Base-by-base conservation (phyloP, 2,888 invertebrate genomes). In the Acanthosepion pharaonis region DNA sequence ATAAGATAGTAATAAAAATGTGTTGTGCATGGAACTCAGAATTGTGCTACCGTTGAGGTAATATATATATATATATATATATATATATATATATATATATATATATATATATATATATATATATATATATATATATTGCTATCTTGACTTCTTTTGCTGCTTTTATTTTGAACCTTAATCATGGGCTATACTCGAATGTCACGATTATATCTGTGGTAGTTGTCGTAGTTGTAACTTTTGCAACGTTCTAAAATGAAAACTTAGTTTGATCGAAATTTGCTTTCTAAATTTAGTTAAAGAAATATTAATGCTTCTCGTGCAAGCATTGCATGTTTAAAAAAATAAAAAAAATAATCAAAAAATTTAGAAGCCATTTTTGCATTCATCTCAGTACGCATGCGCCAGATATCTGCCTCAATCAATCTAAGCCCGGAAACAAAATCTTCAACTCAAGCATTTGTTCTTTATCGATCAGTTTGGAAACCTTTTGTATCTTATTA, bases 211-310 rank as follows among this genome's bases (percentile, higher is more conserved):
- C 3, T 33, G 33, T n/a, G n/a, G 4, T 33, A 33, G 78, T n/a
- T 9, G 15, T 15, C n/a, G 33, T 15, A n/a, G 8, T n/a, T 33
- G 8, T 78, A 78, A 33, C 78, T 15, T n/a, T 78, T 78, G n/a
- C 78, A 78, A 18, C n/a, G 6, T n/a, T 78, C 78, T 15, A 78
- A 78, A 78, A 78, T n/a, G n/a, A 11, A n/a, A 78, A 8, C 78
- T 15, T 18, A 9, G 15, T 78, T 78, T 11, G n/a, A 78, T 78
- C 15, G 78, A 78, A 78, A 78, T 78, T 78, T 9, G 33, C n/a
- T n/a, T 78, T 78, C 78, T 78, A 78, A 78, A 78, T 78, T 78
- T 78, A 78, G 78, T 78, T n/a, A n/a, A n/a, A 78, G 78, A 78
- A 78, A 78, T 78, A 78, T 78, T 78, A 78, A 78, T 33, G 78